A percentile compares a stretch with the other conserved stretches of the same genome.
phyloP scores from a whole-genome alignment of 1,140 invertebrate genomes.

The Drosophila guanche region DNA sequence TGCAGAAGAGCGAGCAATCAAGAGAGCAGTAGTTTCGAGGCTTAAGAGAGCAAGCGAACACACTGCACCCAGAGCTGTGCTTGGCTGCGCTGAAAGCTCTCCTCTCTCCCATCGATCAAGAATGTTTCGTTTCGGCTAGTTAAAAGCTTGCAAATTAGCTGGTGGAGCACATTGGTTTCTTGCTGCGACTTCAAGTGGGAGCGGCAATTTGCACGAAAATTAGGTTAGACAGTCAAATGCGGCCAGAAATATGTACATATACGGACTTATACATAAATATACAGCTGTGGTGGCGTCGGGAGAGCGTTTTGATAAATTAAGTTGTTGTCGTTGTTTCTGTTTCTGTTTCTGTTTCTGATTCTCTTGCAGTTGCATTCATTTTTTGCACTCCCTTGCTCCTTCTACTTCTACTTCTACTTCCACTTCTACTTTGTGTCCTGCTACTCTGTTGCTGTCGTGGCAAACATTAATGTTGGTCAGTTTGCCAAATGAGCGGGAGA shows the following conservation, averaged over 20 bases:
- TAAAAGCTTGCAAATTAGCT: too few relatives aligned
- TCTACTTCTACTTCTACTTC: too few relatives aligned
- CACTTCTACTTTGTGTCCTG: background rate
- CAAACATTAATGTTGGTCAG: slow-evolving; percentile 43
- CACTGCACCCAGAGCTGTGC: too few relatives aligned
- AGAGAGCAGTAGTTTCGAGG: too few relatives aligned
- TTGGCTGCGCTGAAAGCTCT: too few relatives aligned
- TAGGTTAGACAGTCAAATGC: slow-evolving; percentile 36
- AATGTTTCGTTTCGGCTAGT: too few relatives aligned
- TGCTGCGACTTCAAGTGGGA: slow-evolving; percentile 12
- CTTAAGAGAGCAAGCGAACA: too few relatives aligned
- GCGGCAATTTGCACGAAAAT: slow-evolving; percentile 45
- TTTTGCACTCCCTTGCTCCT: background rate
- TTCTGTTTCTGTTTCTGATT: slow-evolving; percentile 35
- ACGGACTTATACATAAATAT: too few relatives aligned
- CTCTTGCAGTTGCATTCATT: slow-evolving; percentile 14
- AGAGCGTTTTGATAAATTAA: slow-evolving; percentile 75
- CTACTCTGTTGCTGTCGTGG: background rate
- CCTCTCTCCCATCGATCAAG: too few relatives aligned
- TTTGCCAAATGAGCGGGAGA: slow-evolving; percentile 60
- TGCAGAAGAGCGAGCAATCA: too few relatives aligned
- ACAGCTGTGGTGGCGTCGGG: slow-evolving; percentile 1
- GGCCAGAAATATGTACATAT: background rate
- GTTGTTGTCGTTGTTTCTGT: slow-evolving; percentile 64
- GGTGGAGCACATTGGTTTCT: background rate